Base-by-base conservation (phyloP, 2,888 invertebrate species). In the Drosophila lacicola region DNA sequence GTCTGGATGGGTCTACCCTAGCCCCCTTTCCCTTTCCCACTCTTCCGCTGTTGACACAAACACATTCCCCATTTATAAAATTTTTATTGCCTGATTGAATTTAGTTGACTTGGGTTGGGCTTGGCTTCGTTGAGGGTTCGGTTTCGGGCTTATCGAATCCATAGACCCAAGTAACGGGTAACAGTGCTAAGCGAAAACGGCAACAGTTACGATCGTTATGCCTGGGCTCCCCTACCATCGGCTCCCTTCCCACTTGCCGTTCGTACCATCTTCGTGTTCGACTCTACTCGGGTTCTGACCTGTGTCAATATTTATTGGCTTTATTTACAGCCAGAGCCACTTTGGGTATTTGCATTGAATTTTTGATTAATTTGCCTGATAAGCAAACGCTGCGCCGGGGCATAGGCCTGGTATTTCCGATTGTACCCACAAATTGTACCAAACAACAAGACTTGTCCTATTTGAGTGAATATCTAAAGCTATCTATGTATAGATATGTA, bases 51-150 rank as follows among this genome's bases (percentile, higher is more conserved):
- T 80, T 64, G 69, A 72, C 78, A 72, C 68, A 80, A 65, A 55
- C 78, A 65, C 47, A 77, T 69, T 64, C 66, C 62, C 74, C 63
- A 62, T 68, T 66, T 61, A 75, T 67, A 25, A 8, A 17, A 69
- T 61, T 89, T 83, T 83, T 89, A 89, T 83, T 88, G 88, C 82
- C 85, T 84, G 81, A 89, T 89, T 89, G 85, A 84, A 51, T 76
- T 74, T 68, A 77, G 62, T 71, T 77, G 81, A 69, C 70, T 78
- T 77, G 66, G 70, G 60, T 69, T 80, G 63, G 69, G 66, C 76
- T 67, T 70, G 74, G 62, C 69, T 71, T 74, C 83, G 77, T 70
- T 87, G 56, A 80, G 81, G 87, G 87, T 87, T 86, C 74, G 56
- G 50, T 56, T 80, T 72, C 49, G 64, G 81, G 84, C 87, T 86